These are phyloP conservation scores for Parthenolecanium corni DNA, from an alignment of 2,888 invertebrate genomes.

Conservation along the genomic window DNA sequence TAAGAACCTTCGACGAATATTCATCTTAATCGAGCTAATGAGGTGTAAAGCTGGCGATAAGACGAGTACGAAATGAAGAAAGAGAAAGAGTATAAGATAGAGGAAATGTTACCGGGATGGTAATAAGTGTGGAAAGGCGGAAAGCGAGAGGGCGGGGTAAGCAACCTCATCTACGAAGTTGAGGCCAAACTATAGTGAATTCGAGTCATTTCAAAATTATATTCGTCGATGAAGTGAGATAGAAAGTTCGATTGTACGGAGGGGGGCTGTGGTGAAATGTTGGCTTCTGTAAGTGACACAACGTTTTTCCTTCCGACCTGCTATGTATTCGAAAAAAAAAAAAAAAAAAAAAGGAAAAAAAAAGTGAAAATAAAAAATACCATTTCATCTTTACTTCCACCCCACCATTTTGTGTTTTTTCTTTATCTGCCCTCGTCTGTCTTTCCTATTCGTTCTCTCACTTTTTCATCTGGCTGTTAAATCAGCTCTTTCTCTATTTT, in stretches of 20 bases:
- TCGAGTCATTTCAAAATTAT: slow-evolving; percentile 8
- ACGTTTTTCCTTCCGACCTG: slow-evolving; percentile 10
- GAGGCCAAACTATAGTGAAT: no score
- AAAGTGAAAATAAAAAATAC: slow-evolving; percentile 1
- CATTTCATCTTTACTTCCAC: no score
- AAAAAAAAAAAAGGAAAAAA: no score
- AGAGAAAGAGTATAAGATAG: slow-evolving; percentile 5
- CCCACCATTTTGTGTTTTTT: no score
- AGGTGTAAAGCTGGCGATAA: slow-evolving; percentile 26
- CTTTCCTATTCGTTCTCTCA: no score
- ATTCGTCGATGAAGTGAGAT: not conserved
- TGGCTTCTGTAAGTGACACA: slow-evolving; percentile 19
- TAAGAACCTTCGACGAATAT: not conserved
- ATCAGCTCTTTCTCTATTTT: no score
- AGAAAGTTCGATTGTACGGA: not conserved
- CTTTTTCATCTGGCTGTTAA: no score
- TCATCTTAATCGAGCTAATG: slow-evolving; percentile 26
- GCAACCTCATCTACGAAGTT: no score
- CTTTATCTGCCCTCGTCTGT: no score
- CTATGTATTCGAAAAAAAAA: not conserved
- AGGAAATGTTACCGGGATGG: not conserved
- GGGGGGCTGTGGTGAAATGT: not conserved
- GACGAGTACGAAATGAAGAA: slow-evolving; percentile 5
- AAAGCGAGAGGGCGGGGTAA: not conserved
- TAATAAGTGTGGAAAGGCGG: not conserved